Evolutionary conservation across 2,888 invertebrate genomes (phyloP).

Genomic region (Drosophila fungiperda): DNA sequence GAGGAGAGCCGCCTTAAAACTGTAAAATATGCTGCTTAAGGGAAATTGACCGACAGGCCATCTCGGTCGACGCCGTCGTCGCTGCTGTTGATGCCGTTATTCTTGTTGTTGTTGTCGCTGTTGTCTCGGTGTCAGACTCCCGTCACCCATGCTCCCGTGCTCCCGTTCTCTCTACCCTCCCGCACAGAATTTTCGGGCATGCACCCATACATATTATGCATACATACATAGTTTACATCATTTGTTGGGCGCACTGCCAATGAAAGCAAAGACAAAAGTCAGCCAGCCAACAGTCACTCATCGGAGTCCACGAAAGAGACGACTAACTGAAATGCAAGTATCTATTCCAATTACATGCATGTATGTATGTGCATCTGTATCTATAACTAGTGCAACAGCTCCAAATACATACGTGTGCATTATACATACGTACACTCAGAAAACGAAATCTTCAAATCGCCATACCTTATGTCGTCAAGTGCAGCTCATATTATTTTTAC

Average conservation of each 20-base stretch:
- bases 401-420: neutral
- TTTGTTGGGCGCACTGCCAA: constrained; percentile 71
- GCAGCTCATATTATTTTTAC: neutral
- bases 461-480: neutral
- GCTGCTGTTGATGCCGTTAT: neutral
- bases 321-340: constrained; percentile 59
- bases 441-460: neutral
- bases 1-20: constrained; percentile 47
- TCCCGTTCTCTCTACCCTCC: constrained; percentile 52
- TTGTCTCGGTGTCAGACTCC: constrained; percentile 33
- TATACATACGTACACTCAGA: neutral
- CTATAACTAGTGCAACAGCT: constrained; percentile 9
- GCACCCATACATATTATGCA: constrained; percentile 23
- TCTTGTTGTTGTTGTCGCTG: neutral
- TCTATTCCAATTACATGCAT: constrained; percentile 40
- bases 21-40: constrained; percentile 52
- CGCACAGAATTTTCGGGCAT: constrained; percentile 52
- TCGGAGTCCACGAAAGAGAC: constrained; percentile 50
- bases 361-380: constrained; percentile 2
- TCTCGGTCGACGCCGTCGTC: constrained; percentile 40
- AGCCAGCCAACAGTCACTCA: constrained; percentile 65
- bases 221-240: constrained; percentile 60
- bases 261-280: constrained; percentile 66
- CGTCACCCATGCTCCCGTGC: constrained; percentile 22
- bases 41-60: constrained; percentile 64